A percentile compares a stretch with the other conserved stretches of the same genome.
phyloP scores from a whole-genome alignment of 1,140 invertebrate genomes.

The Heliconius hewitsoni region DNA sequence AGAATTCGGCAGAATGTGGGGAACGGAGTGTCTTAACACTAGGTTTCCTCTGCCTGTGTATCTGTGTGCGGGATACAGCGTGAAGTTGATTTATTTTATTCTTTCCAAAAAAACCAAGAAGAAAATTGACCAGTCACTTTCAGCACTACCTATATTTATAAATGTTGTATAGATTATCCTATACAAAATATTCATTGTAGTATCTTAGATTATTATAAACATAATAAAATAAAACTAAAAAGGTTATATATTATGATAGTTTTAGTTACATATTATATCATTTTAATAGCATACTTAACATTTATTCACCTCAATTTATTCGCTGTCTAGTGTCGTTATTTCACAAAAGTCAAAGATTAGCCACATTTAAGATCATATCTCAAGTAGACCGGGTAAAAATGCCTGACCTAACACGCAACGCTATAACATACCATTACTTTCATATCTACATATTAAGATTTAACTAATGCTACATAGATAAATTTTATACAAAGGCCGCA shows the following conservation, averaged over 20 bases:
- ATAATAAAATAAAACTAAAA: not conserved
- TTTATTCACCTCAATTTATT: conserved; percentile 3
- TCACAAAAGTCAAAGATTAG: conserved; percentile 43
- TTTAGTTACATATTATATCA: not conserved
- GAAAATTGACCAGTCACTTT: no score
- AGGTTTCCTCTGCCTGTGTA: no score
- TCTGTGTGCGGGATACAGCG: no score
- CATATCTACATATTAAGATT: not conserved
- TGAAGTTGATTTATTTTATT: no score
- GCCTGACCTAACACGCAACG: conserved; percentile 27
- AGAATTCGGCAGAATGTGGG: no score
- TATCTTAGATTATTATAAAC: not conserved
- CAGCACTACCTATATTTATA: no score
- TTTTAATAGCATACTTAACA: not conserved
- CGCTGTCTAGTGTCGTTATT: conserved; percentile 18
- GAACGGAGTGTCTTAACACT: no score
- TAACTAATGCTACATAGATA: not conserved
- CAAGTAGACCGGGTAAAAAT: conserved; percentile 22
- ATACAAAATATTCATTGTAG: no score
- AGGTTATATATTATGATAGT: not conserved
- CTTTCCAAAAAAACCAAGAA: no score
- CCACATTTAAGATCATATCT: conserved; percentile 17
- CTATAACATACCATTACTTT: conserved; percentile 15
- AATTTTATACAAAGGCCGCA: not conserved
- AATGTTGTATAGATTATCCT: no score